phyloP scores from a whole-genome alignment of 2,113 vertebrate genomes.

The Chaetorhynchus papuensis region DNA sequence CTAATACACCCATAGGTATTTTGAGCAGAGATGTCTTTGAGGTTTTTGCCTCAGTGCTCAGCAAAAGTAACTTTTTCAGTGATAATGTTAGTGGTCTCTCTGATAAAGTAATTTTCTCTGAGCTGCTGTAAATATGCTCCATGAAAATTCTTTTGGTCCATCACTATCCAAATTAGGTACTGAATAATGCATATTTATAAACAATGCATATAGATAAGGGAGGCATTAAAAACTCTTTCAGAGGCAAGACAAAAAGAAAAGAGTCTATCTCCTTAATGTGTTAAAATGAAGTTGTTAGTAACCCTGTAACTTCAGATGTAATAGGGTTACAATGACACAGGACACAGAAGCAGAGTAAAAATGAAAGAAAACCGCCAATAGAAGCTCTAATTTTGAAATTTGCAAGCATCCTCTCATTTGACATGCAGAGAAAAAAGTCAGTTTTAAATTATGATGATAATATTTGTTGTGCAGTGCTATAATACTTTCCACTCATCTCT shows the following conservation, averaged over 20 bases:
- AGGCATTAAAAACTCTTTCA: neutral
- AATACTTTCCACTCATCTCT: neutral
- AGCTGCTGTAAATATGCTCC: neutral
- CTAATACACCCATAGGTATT: neutral
- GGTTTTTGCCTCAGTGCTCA: neutral
- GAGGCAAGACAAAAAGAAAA: neutral
- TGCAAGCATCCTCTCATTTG: neutral
- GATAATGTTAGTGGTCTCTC: neutral
- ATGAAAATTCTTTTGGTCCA: neutral
- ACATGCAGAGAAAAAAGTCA: neutral
- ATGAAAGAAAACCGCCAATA: neutral
- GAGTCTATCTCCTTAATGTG: neutral
- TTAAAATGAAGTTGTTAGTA: neutral
- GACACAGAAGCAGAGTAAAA: neutral
- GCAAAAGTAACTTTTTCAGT: neutral
- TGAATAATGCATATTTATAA: neutral
- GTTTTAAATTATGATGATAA: neutral
- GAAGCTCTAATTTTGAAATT: neutral
- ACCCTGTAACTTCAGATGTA: neutral
- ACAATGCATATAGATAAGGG: neutral
- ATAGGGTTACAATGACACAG: neutral
- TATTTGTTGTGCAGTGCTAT: neutral
- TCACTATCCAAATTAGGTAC: neutral
- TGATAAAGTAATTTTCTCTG: neutral
- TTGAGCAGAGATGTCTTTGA: neutral